A percentile compares a stretch with the other conserved stretches of the same genome.
Conservation (phyloP, 2,888 invertebrate species). For the Noctua comes region DNA sequence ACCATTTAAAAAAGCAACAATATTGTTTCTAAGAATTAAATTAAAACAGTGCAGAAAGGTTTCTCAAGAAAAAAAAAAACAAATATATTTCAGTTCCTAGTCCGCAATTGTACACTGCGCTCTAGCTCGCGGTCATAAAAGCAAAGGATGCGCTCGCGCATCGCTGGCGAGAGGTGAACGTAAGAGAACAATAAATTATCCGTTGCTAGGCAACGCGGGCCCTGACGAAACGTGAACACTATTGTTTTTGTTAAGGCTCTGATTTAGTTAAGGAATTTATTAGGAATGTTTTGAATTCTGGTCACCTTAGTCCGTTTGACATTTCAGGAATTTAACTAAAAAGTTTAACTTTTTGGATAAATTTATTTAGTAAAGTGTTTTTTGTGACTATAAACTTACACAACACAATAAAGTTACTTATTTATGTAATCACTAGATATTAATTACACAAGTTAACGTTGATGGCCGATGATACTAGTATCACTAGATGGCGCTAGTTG, state of each 20-base stretch:
- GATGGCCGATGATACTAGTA: background rate
- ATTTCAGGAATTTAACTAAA: background rate
- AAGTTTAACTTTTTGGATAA: background rate
- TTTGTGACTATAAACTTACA: background rate
- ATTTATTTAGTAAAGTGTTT: background rate
- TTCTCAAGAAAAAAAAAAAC: slow-evolving; percentile 6
- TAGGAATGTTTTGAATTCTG: slow-evolving; percentile 16
- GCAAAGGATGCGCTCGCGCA: slow-evolving; percentile 67
- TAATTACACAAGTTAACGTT: background rate
- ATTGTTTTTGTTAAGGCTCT: slow-evolving; percentile 56
- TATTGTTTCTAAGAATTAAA: background rate
- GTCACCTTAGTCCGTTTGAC: slow-evolving; percentile 6
- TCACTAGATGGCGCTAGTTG: slow-evolving; percentile 58
- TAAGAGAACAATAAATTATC: slow-evolving; percentile 72
- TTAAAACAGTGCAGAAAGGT: background rate
- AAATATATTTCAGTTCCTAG: slow-evolving; percentile 25
- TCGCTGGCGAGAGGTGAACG: slow-evolving; percentile 67
- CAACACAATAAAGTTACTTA: background rate
- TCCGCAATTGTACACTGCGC: slow-evolving; percentile 54
- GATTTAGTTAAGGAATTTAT: slow-evolving; percentile 25
- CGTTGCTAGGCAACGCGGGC: slow-evolving; percentile 62
- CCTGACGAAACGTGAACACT: slow-evolving; percentile 50
- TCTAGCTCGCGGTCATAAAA: slow-evolving; percentile 67
- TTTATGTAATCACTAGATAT: background rate
- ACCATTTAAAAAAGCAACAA: background rate